Base-by-base conservation (phyloP, 2,797 vertebrate genomes). In the Clarias pachynema region DNA sequence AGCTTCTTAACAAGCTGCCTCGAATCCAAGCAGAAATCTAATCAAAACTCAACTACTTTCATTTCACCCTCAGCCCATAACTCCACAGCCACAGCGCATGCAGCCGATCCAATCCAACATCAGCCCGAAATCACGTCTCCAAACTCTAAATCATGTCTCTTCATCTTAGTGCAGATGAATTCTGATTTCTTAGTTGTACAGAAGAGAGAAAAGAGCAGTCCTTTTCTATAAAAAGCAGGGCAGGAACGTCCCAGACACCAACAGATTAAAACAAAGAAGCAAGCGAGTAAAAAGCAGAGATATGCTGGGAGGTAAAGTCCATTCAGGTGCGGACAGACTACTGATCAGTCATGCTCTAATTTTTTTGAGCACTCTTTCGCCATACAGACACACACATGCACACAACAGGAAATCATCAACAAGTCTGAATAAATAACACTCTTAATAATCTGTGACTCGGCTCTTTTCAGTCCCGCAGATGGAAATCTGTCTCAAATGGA, bases 81-180 rank as follows among this genome's bases (percentile, higher is more conserved):
- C 37, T 40, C 34, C 20, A 70, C 69, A 73, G 72, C 72, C 72
- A 75, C 53, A 31, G 74, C 75, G 15, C 75, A 78, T 60, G 75
- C 75, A 62, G 57, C 24, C 31, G n/a, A 62, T 16, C 31, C 0
- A 14, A 1, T 40, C 57, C 75, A n/a, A 3, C 75, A 7, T 60
- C 75, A 60, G 57, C 56, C 56, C 9, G 0, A 34, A 59, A 77
- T 56, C 73, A 56, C 0, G 16, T 29, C 26, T 57, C 18, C 14
- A 18, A 74, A 26, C 49, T 74, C 24, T 6, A 29, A 9, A 75
- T 57, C 73, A 40, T 1, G 20, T 72, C 69, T 44, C 65, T 68
- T 68, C 65, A 49, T 26, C 44, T 53, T 9, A 15, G 37, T 1
- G 12, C 16, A 15, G 44, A 22, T 20, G 26, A 57, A 75, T 10